A percentile compares a stretch with the other conserved stretches of the same genome.
Evolutionary conservation across 1,140 invertebrate genomes (phyloP).

Genomic region (Euura saliciscinereae): DNA sequence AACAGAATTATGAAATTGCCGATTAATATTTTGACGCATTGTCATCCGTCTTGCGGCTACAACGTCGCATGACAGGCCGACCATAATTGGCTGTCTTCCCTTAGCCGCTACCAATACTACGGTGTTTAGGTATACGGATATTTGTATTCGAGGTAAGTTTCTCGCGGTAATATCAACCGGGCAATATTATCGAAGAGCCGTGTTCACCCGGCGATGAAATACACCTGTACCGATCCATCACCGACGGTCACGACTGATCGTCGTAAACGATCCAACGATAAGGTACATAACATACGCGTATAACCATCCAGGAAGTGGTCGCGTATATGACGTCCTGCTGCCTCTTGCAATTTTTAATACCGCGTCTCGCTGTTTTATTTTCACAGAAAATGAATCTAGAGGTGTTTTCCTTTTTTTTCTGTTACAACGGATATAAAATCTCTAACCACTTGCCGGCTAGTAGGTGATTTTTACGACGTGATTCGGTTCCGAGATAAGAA

Average conservation of each 20-base stretch:
- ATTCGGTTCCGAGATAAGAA: background rate
- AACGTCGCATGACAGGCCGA: background rate
- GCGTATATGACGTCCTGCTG: no score
- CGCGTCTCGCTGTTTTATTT: no score
- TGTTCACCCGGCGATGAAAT: background rate
- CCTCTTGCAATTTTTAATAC: no score
- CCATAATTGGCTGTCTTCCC: background rate
- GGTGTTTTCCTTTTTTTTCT: no score
- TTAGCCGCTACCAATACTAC: no score
- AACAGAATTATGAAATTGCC: background rate
- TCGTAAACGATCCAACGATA: no score
- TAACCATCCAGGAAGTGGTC: no score
- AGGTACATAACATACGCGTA: no score
- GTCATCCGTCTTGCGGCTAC: background rate
- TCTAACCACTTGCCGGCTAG: background rate
- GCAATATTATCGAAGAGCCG: background rate
- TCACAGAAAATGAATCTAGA: no score
- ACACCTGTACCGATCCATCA: constrained; percentile 6
- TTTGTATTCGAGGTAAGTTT: background rate
- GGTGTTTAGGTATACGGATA: no score
- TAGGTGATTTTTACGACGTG: background rate
- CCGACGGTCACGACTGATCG: background rate
- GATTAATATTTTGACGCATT: constrained; percentile 3
- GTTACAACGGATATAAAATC: no score
- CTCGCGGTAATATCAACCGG: background rate